Percentiles rank a stretch among this genome's conserved stretches.
phyloP scores from a whole-genome alignment of 2,797 vertebrate species.

The Chrysocyon brachyurus region DNA sequence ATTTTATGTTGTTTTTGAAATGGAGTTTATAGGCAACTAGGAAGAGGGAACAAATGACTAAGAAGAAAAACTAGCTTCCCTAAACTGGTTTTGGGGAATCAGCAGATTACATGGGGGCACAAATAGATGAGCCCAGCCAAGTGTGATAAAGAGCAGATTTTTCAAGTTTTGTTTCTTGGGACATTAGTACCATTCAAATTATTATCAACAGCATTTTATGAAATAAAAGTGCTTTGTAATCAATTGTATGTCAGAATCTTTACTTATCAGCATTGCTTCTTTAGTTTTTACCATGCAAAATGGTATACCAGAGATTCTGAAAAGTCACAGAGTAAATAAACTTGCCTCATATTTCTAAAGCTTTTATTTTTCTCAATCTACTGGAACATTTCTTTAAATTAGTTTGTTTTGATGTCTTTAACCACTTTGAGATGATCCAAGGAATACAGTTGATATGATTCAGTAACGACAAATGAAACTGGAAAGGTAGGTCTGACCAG shows the following conservation, averaged over 20 bases:
- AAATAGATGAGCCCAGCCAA: neutral
- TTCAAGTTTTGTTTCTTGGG: neutral
- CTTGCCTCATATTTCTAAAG: neutral
- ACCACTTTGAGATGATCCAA: neutral
- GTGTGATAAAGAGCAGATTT: neutral
- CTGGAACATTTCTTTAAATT: neutral
- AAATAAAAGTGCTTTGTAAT: neutral
- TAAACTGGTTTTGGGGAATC: neutral
- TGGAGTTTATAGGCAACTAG: conserved; percentile 56
- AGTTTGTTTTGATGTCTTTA: neutral
- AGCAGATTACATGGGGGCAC: accelerated
- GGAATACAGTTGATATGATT: neutral
- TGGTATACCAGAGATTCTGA: neutral
- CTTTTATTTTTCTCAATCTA: neutral
- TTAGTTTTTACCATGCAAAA: neutral
- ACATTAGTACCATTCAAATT: neutral
- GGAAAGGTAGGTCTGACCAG: neutral
- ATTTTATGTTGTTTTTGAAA: conserved; percentile 74
- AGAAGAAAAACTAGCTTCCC: conserved; percentile 48
- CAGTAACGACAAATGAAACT: neutral
- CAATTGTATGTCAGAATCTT: neutral
- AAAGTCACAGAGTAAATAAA: neutral
- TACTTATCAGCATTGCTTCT: neutral
- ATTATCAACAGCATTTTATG: neutral
- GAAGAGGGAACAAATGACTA: conserved; percentile 69